These are phyloP conservation scores for Heliothis virescens DNA, from an alignment of 1,140 invertebrate species.

Conservation along the genomic window DNA sequence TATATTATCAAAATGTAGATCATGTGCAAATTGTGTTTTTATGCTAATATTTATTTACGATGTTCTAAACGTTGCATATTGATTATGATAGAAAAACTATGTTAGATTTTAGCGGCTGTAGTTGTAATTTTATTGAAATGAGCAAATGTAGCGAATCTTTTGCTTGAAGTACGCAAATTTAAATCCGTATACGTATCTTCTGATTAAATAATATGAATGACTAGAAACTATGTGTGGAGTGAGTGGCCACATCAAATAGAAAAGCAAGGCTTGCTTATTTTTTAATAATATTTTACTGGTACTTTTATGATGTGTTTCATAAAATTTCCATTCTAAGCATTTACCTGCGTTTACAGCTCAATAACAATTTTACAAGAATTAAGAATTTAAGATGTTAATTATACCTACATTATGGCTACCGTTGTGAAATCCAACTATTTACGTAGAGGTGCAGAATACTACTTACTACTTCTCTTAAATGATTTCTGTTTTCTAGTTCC, in stretches of 20 bases:
- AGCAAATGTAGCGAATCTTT: too few species aligned
- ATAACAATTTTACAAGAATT: slow-evolving; percentile 5
- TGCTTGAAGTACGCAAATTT: too few species aligned
- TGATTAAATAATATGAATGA: too few species aligned
- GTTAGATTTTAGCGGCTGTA: neutral
- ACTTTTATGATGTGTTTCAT: slow-evolving; percentile 12
- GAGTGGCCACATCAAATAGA: neutral
- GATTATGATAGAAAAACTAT: neutral
- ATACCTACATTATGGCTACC: too few species aligned
- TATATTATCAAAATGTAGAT: slow-evolving; percentile 10
- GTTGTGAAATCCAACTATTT: neutral
- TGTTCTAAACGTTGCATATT: slow-evolving; percentile 19
- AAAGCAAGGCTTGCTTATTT: neutral
- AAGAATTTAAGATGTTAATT: neutral
- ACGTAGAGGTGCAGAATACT: neutral
- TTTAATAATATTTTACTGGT: neutral
- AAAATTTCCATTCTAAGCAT: neutral
- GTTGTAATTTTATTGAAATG: neutral
- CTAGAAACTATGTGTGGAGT: too few species aligned
- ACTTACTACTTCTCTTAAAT: neutral
- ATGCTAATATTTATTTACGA: slow-evolving; percentile 14
- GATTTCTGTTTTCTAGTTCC: neutral
- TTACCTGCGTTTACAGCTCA: neutral
- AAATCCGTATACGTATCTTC: too few species aligned
- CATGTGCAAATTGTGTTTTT: slow-evolving; percentile 17